Evolutionary conservation across 2,888 invertebrate species (phyloP).

Genomic region (Ophioninae sp.): DNA sequence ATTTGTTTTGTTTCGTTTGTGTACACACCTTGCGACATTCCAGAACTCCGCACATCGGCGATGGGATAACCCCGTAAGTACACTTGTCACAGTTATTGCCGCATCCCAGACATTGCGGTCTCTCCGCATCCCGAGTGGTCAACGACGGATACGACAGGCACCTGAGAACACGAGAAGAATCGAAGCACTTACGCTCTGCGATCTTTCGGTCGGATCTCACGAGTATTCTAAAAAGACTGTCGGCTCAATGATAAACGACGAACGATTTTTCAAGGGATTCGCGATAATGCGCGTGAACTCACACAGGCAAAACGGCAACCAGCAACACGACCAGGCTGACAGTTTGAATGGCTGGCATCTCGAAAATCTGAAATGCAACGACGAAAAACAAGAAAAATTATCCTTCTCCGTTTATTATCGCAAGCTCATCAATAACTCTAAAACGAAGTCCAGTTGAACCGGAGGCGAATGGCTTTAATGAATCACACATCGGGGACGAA

Average conservation of each 20-base stretch:
- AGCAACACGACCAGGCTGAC: slow-evolving; percentile 64
- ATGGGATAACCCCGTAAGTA: slow-evolving; percentile 68
- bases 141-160: slow-evolving; percentile 69
- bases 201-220: background rate
- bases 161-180: slow-evolving; percentile 48
- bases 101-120: slow-evolving; percentile 69
- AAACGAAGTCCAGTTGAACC: background rate
- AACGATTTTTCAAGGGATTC: background rate
- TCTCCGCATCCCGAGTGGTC: slow-evolving; percentile 65
- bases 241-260: background rate
- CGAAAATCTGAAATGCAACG: slow-evolving; percentile 65
- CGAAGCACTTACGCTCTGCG: background rate
- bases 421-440: background rate
- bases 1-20: background rate
- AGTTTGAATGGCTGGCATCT: slow-evolving; percentile 67
- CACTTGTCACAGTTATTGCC: slow-evolving; percentile 71
- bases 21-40: slow-evolving; percentile 71
- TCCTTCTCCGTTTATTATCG: too few relatives aligned
- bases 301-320: slow-evolving; percentile 67
- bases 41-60: slow-evolving; percentile 68
- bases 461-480: background rate
- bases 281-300: slow-evolving; percentile 59
- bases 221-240: background rate
- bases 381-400: background rate
- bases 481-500: background rate